Percentiles rank a stretch among this genome's conserved stretches.
Conservation (phyloP, 2,797 vertebrate species). For the Chrosomus eos region DNA sequence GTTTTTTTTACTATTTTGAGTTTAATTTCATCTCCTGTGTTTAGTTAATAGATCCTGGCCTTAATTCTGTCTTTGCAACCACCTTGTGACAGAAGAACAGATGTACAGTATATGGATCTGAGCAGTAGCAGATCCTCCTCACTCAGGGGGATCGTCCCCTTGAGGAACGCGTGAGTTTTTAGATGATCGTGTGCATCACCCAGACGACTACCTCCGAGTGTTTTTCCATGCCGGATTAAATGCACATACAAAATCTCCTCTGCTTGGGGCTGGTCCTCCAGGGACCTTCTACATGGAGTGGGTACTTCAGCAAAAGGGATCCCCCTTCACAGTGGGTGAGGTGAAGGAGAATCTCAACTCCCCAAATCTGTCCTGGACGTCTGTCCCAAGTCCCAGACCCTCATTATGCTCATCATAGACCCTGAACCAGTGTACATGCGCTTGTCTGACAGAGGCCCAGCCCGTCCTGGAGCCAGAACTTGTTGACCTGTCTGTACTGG, state of each 20-base stretch:
- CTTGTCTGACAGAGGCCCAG: not conserved
- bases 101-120: not conserved
- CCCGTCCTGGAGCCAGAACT: not conserved
- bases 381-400: not conserved
- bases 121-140: not conserved
- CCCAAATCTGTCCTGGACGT: not conserved
- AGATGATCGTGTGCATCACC: not conserved
- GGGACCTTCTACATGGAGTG: not conserved
- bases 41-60: not conserved
- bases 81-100: not conserved
- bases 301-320: not conserved
- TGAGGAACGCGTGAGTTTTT: not conserved
- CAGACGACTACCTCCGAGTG: not conserved
- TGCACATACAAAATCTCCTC: not conserved
- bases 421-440: not conserved
- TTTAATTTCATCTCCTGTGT: not conserved
- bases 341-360: not conserved
- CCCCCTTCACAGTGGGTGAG: not conserved
- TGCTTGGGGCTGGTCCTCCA: not conserved
- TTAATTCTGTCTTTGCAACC: not conserved
- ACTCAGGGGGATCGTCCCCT: not conserved
- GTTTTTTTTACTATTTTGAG: not conserved
- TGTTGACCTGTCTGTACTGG: not conserved
- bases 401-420: not conserved
- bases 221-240: not conserved